Percentiles rank a stretch among this genome's conserved stretches.
phyloP scores from a whole-genome alignment of 2,113 vertebrate species.

The Symphodus melops region DNA sequence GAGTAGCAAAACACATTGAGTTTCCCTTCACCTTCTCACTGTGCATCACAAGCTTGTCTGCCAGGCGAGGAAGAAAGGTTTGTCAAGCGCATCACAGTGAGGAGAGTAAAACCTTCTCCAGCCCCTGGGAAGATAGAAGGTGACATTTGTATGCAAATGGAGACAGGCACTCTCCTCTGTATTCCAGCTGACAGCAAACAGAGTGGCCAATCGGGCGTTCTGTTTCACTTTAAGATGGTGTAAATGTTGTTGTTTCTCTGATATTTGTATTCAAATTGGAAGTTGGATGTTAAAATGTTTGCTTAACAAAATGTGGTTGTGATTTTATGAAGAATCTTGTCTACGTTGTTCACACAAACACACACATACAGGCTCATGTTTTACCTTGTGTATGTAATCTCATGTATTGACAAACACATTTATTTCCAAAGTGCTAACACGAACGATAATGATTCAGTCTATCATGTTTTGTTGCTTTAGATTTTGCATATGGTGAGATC shows the following conservation, averaged over 20 bases:
- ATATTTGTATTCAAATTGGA: constrained; percentile 26
- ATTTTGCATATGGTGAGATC: constrained; percentile 16
- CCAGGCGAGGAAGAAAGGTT: constrained; percentile 69
- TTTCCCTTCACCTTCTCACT: constrained; percentile 62
- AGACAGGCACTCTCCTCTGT: constrained; percentile 54
- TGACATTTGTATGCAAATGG: constrained; percentile 79
- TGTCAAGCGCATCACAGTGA: constrained; percentile 65
- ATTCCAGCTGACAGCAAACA: constrained; percentile 61
- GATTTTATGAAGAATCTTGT: not conserved
- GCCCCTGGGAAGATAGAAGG: constrained; percentile 64
- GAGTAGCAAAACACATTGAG: constrained; percentile 66
- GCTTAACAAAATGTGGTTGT: constrained; percentile 3
- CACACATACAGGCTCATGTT: not conserved
- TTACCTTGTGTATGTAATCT: not conserved
- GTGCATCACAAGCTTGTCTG: constrained; percentile 74
- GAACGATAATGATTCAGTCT: not conserved
- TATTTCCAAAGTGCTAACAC: not conserved
- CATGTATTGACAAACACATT: too few species aligned
- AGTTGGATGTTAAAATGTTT: constrained; percentile 12
- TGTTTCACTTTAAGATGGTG: constrained; percentile 12
- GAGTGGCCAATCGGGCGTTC: constrained; percentile 32
- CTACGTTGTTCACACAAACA: not conserved
- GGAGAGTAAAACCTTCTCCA: constrained; percentile 61
- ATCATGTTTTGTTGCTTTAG: not conserved
- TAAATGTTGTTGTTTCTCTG: constrained; percentile 42